These are phyloP conservation scores for Mastomys natalensis DNA, from an alignment of 2,113 vertebrate genomes.

Conservation along the genomic window DNA sequence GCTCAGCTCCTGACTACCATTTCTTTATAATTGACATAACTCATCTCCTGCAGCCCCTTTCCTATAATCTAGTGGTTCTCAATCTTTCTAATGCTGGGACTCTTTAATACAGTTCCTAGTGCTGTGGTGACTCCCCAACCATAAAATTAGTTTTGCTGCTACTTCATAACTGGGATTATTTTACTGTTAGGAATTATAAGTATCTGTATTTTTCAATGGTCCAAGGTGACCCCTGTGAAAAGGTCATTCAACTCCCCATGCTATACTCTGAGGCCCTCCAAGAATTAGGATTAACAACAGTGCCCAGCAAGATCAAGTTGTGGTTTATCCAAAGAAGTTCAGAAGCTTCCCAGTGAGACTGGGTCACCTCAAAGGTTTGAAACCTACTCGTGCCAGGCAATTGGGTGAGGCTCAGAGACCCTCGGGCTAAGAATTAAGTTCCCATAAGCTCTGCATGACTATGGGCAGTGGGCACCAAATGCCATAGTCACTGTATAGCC, in stretches of 20 bases:
- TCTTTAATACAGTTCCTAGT: neutral
- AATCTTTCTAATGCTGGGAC: neutral
- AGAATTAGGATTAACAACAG: neutral
- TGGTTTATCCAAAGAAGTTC: neutral
- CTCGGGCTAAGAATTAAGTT: neutral
- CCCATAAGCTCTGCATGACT: no score
- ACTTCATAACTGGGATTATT: neutral
- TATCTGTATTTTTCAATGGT: neutral
- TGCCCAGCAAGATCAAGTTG: neutral
- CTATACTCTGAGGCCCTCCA: neutral
- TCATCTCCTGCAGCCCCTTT: neutral
- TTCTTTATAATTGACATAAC: neutral
- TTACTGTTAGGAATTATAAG: neutral
- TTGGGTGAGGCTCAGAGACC: neutral
- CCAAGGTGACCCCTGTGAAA: neutral
- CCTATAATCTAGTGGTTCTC: neutral
- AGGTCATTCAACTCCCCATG: neutral
- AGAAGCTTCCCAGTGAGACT: neutral
- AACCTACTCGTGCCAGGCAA: fast-evolving
- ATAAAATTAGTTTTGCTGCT: neutral
- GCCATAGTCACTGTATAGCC: fast-evolving
- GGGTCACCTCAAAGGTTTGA: neutral
- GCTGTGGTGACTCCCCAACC: neutral
- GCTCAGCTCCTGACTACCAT: neutral
- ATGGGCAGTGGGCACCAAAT: neutral